These are phyloP conservation scores for Blennius ocellaris DNA, from an alignment of 2,113 vertebrate genomes.

Conservation along the genomic window DNA sequence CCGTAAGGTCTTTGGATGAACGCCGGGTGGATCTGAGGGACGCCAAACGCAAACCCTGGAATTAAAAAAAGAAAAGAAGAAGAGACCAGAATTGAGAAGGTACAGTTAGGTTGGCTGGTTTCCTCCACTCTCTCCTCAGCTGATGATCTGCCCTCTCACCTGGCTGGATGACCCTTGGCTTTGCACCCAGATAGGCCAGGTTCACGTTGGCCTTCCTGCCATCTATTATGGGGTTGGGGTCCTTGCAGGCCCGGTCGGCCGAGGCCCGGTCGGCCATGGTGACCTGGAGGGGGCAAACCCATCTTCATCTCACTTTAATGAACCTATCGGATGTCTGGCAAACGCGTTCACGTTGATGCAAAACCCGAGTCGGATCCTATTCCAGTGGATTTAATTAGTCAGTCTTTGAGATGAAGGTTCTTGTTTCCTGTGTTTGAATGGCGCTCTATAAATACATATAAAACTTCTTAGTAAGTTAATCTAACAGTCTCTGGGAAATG, in stretches of 20 bases:
- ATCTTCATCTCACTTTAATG: too few species aligned
- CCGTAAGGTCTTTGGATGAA: conserved; percentile 97
- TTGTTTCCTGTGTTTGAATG: too few species aligned
- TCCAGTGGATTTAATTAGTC: not conserved
- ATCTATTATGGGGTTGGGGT: conserved; percentile 98
- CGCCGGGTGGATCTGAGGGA: conserved; percentile 95
- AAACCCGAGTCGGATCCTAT: too few species aligned
- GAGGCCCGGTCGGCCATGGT: conserved; percentile 96
- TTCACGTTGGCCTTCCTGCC: conserved; percentile 98
- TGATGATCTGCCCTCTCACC: conserved; percentile 78
- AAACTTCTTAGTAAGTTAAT: too few species aligned
- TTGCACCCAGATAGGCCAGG: conserved; percentile 96
- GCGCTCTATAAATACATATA: too few species aligned
- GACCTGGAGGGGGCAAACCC: conserved; percentile 80
- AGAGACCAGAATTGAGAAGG: not conserved
- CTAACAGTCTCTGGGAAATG: too few species aligned
- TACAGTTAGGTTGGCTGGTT: too few species aligned
- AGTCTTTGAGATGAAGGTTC: not conserved
- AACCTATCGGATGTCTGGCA: too few species aligned
- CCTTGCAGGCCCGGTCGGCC: conserved; percentile 95
- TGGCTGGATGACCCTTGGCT: conserved; percentile 96
- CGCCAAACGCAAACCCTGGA: conserved; percentile 94
- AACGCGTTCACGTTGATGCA: too few species aligned
- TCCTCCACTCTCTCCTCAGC: too few species aligned
- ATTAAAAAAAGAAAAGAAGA: not conserved